Evolutionary conservation across 2,888 invertebrate genomes (phyloP).

Genomic region (Bruchidius siliquastri): DNA sequence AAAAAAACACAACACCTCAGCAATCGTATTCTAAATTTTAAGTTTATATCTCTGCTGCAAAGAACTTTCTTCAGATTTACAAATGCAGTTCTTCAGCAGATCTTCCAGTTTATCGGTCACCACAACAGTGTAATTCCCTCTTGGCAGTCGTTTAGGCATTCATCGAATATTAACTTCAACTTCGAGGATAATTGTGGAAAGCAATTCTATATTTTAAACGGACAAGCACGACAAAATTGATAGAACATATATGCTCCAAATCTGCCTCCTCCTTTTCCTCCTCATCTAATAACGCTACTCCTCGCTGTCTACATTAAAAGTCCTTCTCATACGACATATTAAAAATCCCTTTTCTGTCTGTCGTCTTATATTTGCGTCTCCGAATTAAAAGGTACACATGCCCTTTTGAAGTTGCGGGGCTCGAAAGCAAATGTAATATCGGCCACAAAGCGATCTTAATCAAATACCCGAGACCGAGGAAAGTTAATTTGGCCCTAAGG

Average conservation of each 20-base stretch:
- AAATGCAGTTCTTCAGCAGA: too few species aligned
- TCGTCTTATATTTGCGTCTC: not conserved
- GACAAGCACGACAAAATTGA: not conserved
- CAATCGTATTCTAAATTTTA: too few species aligned
- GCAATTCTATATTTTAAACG: too few species aligned
- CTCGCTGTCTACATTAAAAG: not conserved
- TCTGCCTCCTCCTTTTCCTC: not conserved
- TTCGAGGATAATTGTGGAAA: too few species aligned
- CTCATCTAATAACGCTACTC: not conserved
- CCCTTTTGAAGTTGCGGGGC: not conserved
- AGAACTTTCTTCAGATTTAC: too few species aligned
- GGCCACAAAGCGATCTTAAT: constrained; percentile 12
- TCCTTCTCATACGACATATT: not conserved
- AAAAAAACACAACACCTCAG: too few species aligned
- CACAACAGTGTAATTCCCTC: too few species aligned
- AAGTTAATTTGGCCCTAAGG: constrained; percentile 11
- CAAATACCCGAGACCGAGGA: constrained; percentile 7
- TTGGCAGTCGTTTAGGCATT: too few species aligned
- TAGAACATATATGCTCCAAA: not conserved
- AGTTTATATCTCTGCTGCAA: too few species aligned
- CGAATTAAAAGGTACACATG: not conserved
- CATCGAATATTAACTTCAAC: too few species aligned
- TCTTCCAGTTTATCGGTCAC: too few species aligned
- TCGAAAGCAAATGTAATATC: constrained; percentile 4
- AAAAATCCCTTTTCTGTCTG: not conserved